phyloP scores from a whole-genome alignment of 2,113 vertebrate species.

The Pseudopodoces humilis region DNA sequence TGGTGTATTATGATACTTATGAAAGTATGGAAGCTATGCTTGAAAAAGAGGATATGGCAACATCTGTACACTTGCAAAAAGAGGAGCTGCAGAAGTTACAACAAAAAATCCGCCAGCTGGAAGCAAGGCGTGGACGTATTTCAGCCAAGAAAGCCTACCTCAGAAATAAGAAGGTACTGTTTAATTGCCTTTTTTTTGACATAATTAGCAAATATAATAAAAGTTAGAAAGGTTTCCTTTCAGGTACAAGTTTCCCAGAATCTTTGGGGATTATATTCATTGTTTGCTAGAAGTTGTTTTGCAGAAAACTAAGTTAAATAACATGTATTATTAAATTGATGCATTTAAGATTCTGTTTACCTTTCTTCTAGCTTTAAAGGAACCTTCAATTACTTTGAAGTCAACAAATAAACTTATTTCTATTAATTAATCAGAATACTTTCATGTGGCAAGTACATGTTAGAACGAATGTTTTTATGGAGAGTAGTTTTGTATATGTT shows the following conservation, averaged over 20 bases:
- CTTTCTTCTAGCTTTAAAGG: background rate
- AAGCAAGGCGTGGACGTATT: constrained; percentile 93
- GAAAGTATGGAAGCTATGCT: constrained; percentile 97
- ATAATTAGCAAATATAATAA: background rate
- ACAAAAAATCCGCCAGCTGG: constrained; percentile 90
- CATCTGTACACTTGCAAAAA: constrained; percentile 78
- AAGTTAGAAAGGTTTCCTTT: background rate
- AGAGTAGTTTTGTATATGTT: background rate
- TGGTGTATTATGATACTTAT: constrained; percentile 95
- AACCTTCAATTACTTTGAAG: background rate
- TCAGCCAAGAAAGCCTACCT: constrained; percentile 99
- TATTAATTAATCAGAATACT: background rate
- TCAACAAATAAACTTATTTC: background rate
- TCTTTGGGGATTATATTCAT: background rate
- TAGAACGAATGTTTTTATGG: background rate
- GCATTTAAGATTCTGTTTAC: background rate
- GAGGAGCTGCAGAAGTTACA: constrained; percentile 87
- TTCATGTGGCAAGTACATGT: background rate
- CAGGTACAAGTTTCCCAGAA: background rate
- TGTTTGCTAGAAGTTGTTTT: background rate
- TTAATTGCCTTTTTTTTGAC: background rate
- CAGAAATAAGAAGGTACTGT: constrained; percentile 94
- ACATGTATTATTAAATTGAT: background rate
- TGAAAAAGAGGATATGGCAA: constrained; percentile 78
- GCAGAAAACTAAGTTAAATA: background rate